Conservation (phyloP, 2,113 vertebrate species). For the Oreochromis spilurus region DNA sequence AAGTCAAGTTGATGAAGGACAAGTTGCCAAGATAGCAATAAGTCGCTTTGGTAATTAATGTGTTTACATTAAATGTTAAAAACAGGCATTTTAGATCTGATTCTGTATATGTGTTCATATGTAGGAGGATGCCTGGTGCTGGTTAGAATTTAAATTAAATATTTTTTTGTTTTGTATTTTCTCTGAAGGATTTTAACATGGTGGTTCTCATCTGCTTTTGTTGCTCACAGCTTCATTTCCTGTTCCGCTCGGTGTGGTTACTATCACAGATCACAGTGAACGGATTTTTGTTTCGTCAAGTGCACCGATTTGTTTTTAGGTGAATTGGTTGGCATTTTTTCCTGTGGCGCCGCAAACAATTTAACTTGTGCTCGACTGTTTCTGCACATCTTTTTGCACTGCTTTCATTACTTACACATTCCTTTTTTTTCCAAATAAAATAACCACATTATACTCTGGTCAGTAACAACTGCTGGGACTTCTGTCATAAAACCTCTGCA, state of each 20-base stretch:
- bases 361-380: constrained; percentile 16
- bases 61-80: constrained; percentile 64
- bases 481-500: constrained; percentile 20
- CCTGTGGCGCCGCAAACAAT: not conserved
- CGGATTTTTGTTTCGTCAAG: constrained; percentile 12
- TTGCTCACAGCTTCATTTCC: constrained; percentile 22
- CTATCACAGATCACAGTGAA: constrained; percentile 7
- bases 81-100: constrained; percentile 57
- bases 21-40: constrained; percentile 47
- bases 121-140: constrained; percentile 32
- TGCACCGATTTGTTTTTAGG: constrained; percentile 4
- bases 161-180: constrained; percentile 34
- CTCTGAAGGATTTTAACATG: constrained; percentile 22
- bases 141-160: constrained; percentile 46
- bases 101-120: constrained; percentile 66
- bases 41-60: constrained; percentile 36
- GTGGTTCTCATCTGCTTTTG: constrained; percentile 13
- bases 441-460: constrained; percentile 19
- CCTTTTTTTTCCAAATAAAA: constrained; percentile 17
- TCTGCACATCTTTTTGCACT: constrained; percentile 46
- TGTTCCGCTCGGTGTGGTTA: not conserved
- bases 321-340: constrained; percentile 11
- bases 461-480: constrained; percentile 29
- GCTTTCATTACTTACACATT: constrained; percentile 54
- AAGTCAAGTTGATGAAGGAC: constrained; percentile 34